Evolutionary conservation across 2,113 vertebrate genomes (phyloP).

Genomic region (Parus major): DNA sequence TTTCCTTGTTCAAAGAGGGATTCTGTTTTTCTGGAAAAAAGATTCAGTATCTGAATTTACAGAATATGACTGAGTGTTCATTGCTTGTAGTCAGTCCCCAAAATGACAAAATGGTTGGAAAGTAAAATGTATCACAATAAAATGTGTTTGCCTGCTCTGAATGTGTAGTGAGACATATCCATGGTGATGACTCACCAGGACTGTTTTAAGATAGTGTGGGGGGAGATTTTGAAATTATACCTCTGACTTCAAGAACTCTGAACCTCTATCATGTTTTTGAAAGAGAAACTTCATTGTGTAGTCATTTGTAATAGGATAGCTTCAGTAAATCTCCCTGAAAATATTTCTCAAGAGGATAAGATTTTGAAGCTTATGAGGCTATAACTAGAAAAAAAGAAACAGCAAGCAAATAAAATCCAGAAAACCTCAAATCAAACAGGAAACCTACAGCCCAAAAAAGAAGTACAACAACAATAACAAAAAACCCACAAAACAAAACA

Average conservation of each 20-base stretch:
- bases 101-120: not conserved
- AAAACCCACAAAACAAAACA: too few relatives aligned
- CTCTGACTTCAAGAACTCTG: not conserved
- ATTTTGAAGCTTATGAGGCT: not conserved
- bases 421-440: not conserved
- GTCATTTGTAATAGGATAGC: not conserved
- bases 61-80: not conserved
- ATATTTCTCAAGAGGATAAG: not conserved
- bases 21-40: not conserved
- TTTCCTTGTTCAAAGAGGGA: not conserved
- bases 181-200: not conserved
- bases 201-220: not conserved
- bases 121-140: not conserved
- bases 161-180: not conserved
- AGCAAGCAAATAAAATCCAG: not conserved
- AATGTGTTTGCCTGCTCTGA: not conserved
- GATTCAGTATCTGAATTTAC: not conserved
- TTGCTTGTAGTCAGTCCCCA: not conserved
- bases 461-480: not conserved
- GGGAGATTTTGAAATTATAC: not conserved
- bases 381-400: not conserved
- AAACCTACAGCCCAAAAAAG: rapidly evolving
- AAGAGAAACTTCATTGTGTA: not conserved
- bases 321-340: not conserved
- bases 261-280: not conserved